Conservation (phyloP, 2,797 vertebrate genomes). For the Microhierax caerulescens region DNA sequence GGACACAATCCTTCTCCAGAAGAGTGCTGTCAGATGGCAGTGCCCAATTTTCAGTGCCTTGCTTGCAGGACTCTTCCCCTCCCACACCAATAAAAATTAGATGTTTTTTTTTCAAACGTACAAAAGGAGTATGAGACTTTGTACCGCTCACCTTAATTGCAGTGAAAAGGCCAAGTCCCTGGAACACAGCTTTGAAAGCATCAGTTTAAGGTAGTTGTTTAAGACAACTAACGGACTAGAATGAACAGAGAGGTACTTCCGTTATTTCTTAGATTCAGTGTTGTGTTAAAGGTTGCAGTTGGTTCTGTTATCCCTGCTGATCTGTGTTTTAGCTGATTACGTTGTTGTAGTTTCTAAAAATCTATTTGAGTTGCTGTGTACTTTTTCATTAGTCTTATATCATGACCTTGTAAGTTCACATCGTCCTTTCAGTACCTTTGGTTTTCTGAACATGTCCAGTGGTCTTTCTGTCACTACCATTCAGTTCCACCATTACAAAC, state of each 20-base stretch:
- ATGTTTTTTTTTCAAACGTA: neutral
- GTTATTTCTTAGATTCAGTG: neutral
- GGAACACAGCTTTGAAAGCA: neutral
- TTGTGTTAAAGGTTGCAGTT: neutral
- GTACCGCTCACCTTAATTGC: neutral
- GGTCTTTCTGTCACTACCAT: neutral
- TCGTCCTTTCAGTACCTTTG: fast-evolving
- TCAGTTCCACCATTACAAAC: neutral
- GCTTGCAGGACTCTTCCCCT: neutral
- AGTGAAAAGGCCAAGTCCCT: neutral
- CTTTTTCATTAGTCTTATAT: neutral
- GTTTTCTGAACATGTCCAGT: neutral
- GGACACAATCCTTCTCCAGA: neutral
- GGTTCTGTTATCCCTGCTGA: neutral
- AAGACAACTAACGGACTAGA: neutral
- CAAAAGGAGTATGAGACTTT: neutral
- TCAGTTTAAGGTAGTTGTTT: neutral
- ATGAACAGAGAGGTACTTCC: neutral
- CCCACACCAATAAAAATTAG: neutral
- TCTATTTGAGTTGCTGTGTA: neutral
- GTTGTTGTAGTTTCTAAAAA: neutral
- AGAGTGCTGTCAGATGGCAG: neutral
- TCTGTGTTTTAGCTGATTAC: neutral
- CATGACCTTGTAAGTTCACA: neutral
- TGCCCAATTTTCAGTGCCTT: neutral